Base-by-base conservation (phyloP, 2,888 invertebrate species). In the Lathronympha strigana region DNA sequence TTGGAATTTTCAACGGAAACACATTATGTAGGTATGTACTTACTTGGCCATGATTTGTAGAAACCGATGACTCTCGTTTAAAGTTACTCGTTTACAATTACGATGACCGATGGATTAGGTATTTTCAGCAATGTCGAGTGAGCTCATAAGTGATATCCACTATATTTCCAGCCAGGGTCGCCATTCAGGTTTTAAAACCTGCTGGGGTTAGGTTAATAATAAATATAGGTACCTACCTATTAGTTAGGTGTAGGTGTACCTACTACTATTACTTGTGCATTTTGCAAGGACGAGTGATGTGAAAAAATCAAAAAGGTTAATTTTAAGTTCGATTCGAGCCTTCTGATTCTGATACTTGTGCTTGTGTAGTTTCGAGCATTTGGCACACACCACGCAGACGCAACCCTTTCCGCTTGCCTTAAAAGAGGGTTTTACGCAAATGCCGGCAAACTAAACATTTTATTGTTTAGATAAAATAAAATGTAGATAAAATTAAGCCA, bases 401-500 rank as follows among this genome's bases (percentile, higher is more conserved):
- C 6, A 4, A 25, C 25, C 25, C 6, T 6, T 25, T 25, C 4
- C 25, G 25, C 6, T 4, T 25, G 3, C 3, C 25, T 25, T 33
- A 33, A 8, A 5, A 38, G 38, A 1, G 4, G 19, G 9, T 43
- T 40, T 9, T 6, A 2, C 17, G 40, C 40, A 40, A 17, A 6
- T 38, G 38, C 15, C 38, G 3, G 1, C 9, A 9, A 36, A 36
- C 6, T 13, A 17, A 11, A n/a, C 15, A 11, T 45, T 17, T 28
- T 28, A 19, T 25, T 19, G 31, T 53, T 28, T 28, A 28, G 28
- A 28, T 28, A 8, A 28, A 28, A 28, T 49, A 11, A 49, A 4
- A 4, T 47, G n/a, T 31, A 4, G 11, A 17, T 33, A 54, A 19
- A 51, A 55, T 47, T 19, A 38, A 78, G 75, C 73, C 78, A 83